phyloP scores from a whole-genome alignment of 2,888 invertebrate genomes.

The Hydrotaea cyrtoneurina region DNA sequence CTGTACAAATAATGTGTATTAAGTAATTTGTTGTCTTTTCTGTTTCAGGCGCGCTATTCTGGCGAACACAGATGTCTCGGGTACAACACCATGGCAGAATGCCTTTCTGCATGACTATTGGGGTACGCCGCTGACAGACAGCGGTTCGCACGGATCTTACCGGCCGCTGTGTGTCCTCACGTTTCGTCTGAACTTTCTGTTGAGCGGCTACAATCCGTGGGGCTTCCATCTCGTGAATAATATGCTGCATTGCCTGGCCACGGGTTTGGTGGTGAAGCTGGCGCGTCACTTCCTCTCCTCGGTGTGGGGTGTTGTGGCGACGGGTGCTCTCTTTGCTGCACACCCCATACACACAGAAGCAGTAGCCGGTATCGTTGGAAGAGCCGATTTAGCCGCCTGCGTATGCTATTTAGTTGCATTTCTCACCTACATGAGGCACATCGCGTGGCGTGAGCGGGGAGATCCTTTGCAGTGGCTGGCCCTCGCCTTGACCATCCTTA shows the following conservation, averaged over 20 bases:
- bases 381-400: conserved; percentile 96
- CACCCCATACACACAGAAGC: conserved; percentile 99
- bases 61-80: conserved; percentile 95
- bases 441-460: conserved; percentile 83
- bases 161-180: conserved; percentile 94
- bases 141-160: conserved; percentile 98
- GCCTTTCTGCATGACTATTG: conserved; percentile 97
- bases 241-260: conserved; percentile 91
- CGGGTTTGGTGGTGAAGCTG: conserved; percentile 89
- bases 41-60: conserved; percentile 95
- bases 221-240: conserved; percentile 94
- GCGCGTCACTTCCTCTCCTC: conserved; percentile 87
- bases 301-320: conserved; percentile 86
- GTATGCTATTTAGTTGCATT: conserved; percentile 94
- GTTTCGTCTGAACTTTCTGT: conserved; percentile 91
- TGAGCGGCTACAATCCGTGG: conserved; percentile 89
- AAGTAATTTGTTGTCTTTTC: conserved; percentile 61
- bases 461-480: conserved; percentile 83
- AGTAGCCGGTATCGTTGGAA: conserved; percentile 96
- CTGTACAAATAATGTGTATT: not conserved
- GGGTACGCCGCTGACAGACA: conserved; percentile 96
- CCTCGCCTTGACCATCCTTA: conserved; percentile 84
- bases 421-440: conserved; percentile 91
- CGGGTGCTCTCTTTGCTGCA: conserved; percentile 94
- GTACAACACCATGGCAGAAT: conserved; percentile 90